phyloP scores from a whole-genome alignment of 2,888 invertebrate species.

The Corbicula japonica region DNA sequence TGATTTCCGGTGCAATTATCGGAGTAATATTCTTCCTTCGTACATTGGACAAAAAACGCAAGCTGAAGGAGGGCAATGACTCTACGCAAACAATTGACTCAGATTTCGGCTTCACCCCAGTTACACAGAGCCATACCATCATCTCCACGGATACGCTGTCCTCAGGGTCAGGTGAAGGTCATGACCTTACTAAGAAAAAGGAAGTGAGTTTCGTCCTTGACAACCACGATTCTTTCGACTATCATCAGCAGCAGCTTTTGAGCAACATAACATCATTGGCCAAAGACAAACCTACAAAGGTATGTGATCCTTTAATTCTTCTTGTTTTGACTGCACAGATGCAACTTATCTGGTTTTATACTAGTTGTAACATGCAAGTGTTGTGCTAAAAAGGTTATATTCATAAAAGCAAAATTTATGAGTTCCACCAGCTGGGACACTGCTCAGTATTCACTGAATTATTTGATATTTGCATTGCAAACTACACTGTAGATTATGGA shows the following conservation, averaged over 20 bases:
- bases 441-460: too few species aligned
- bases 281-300: slow-evolving; percentile 49
- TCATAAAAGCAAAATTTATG: too few species aligned
- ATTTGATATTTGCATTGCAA: slow-evolving; percentile 2
- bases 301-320: slow-evolving; percentile 7
- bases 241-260: slow-evolving; percentile 48
- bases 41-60: slow-evolving; percentile 54
- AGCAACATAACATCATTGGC: slow-evolving; percentile 26
- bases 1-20: slow-evolving; percentile 62
- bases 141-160: slow-evolving; percentile 57
- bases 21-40: slow-evolving; percentile 59
- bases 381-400: too few species aligned
- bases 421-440: too few species aligned
- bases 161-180: slow-evolving; percentile 50
- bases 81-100: slow-evolving; percentile 31
- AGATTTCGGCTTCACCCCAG: slow-evolving; percentile 58
- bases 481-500: not conserved
- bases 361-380: too few species aligned
- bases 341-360: too few species aligned
- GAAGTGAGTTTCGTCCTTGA: slow-evolving; percentile 66
- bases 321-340: too few species aligned
- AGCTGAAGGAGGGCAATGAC: slow-evolving; percentile 38
- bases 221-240: slow-evolving; percentile 50
- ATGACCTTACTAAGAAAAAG: slow-evolving; percentile 59
- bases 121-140: slow-evolving; percentile 51